These are phyloP conservation scores for Emydocephalus ijimae DNA, from an alignment of 2,113 vertebrate genomes.

Conservation along the genomic window DNA sequence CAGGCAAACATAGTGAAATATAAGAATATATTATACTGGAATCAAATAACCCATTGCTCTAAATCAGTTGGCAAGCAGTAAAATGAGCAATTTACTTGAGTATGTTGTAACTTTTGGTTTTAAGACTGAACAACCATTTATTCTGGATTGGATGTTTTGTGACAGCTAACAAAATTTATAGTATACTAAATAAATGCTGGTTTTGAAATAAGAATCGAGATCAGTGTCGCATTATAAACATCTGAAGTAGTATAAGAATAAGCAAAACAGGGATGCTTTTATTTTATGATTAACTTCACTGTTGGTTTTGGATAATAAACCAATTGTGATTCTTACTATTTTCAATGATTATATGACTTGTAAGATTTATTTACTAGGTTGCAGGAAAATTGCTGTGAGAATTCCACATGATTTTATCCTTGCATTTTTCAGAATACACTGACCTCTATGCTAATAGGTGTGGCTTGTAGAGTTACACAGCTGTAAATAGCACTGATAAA, in stretches of 20 bases:
- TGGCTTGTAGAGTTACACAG: not conserved
- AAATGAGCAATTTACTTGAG: not conserved
- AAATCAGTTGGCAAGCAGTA: not conserved
- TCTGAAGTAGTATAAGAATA: constrained; percentile 40
- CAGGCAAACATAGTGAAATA: not conserved
- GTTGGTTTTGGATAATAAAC: not conserved
- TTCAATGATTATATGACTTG: not conserved
- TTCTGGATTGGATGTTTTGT: not conserved
- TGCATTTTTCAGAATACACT: not conserved
- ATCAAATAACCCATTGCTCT: not conserved
- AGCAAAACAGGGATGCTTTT: not conserved
- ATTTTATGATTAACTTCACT: constrained; percentile 9
- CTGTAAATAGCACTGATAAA: not conserved
- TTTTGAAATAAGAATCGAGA: constrained; percentile 43
- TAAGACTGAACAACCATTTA: not conserved
- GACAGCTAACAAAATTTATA: constrained; percentile 27
- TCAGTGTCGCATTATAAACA: constrained; percentile 60
- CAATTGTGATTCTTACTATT: not conserved
- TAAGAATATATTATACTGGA: not conserved
- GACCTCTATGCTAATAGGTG: no score
- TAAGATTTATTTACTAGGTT: not conserved
- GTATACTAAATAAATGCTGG: not conserved
- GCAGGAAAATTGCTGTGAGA: not conserved
- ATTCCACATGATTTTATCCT: not conserved
- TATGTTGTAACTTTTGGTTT: not conserved